Conservation (phyloP, 2,797 vertebrate genomes). For the Epinephelus coioides region DNA sequence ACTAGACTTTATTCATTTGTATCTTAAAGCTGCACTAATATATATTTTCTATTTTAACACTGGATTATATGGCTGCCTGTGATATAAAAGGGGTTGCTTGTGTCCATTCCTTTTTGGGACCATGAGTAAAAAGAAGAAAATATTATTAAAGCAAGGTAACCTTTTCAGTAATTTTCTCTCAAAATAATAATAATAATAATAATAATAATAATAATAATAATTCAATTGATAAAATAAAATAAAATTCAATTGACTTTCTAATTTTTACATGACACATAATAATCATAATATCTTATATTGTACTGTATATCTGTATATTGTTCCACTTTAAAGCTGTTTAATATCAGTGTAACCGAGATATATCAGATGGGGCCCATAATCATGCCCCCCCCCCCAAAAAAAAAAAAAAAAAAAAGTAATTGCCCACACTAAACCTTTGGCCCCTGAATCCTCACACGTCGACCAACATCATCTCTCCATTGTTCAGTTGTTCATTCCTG, state of each 20-base stretch:
- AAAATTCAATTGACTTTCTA: too few species aligned
- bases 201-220: too few species aligned
- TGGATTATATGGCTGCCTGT: too few species aligned
- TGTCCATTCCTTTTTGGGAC: background rate
- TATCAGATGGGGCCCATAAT: constrained; percentile 5
- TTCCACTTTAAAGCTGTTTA: too few species aligned
- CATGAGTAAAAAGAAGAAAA: background rate
- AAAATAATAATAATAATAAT: too few species aligned
- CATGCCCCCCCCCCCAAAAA: too few species aligned
- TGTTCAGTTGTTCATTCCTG: constrained; percentile 49
- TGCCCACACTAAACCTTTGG: constrained; percentile 44
- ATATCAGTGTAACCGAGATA: background rate
- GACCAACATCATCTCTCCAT: constrained; percentile 35
- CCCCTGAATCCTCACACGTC: constrained; percentile 39
- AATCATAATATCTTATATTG: background rate
- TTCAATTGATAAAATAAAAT: too few species aligned
- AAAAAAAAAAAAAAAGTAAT: constrained; percentile 42
- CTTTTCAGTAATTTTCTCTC: too few species aligned
- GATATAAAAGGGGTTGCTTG: background rate
- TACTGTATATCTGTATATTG: too few species aligned
- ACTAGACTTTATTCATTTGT: too few species aligned
- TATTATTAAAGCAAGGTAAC: too few species aligned
- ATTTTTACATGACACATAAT: background rate
- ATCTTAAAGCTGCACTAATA: background rate
- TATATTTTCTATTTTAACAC: background rate